A percentile compares a stretch with the other conserved stretches of the same genome.
Conservation (phyloP, 2,113 vertebrate genomes). For the Sakesphorus luctuosus region DNA sequence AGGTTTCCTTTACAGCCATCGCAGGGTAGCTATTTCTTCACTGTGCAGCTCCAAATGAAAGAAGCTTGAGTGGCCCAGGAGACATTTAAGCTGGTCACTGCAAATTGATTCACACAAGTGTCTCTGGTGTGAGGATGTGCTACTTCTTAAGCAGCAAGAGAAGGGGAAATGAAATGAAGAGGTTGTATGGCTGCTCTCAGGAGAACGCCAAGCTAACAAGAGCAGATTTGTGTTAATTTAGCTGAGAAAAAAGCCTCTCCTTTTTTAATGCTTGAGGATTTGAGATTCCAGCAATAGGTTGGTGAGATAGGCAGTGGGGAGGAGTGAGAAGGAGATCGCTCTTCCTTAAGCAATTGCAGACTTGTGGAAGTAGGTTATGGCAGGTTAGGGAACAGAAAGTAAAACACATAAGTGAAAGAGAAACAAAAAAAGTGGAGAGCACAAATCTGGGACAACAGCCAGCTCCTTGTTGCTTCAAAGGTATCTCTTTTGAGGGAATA, state of each 20-base stretch:
- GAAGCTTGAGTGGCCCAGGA: background rate
- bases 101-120: slow-evolving; percentile 49
- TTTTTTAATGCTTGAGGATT: slow-evolving; percentile 12
- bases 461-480: background rate
- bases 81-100: slow-evolving; percentile 54
- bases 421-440: background rate
- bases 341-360: background rate
- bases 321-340: fast-evolving
- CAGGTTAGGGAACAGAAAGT: background rate
- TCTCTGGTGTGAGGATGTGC: slow-evolving; percentile 61
- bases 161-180: slow-evolving; percentile 46
- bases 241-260: slow-evolving; percentile 8
- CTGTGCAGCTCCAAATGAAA: background rate
- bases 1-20: background rate
- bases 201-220: slow-evolving; percentile 25
- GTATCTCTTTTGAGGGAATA: background rate
- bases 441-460: background rate
- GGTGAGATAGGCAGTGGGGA: background rate
- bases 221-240: slow-evolving; percentile 65
- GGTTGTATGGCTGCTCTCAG: slow-evolving; percentile 44
- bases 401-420: background rate
- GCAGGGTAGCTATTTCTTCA: background rate
- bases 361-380: slow-evolving; percentile 2
- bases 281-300: slow-evolving; percentile 15
- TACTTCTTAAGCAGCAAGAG: slow-evolving; percentile 34